Conservation (phyloP, 2,113 vertebrate genomes). For the Gobio gobio region DNA sequence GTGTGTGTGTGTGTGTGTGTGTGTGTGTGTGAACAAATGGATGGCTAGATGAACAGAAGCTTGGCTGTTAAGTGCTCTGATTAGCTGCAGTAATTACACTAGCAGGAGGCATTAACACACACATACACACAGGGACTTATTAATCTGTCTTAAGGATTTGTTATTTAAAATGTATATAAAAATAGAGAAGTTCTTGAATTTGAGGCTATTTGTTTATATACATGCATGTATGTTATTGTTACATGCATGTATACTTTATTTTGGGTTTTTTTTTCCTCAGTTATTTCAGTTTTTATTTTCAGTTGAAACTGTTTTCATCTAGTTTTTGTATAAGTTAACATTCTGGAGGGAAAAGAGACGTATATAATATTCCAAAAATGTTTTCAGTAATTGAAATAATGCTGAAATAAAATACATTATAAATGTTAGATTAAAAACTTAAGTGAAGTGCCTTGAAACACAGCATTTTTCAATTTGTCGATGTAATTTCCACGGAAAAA, state of each 20-base stretch:
- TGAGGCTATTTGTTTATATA: conserved; percentile 44
- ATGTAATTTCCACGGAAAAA: too few species aligned
- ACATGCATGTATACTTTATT: neutral
- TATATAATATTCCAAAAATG: too few species aligned
- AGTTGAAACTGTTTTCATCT: neutral
- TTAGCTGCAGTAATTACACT: conserved; percentile 80
- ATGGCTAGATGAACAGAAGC: conserved; percentile 73
- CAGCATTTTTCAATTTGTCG: too few species aligned
- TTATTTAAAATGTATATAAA: conserved; percentile 32
- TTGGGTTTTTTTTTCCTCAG: too few species aligned
- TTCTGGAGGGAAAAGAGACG: neutral
- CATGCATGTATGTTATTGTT: neutral
- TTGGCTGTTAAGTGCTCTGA: conserved; percentile 79
- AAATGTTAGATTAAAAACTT: neutral
- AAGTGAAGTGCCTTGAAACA: neutral
- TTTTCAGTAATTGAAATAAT: neutral
- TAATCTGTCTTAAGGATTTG: conserved; percentile 17
- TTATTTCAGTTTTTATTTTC: too few species aligned
- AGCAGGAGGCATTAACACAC: conserved; percentile 64
- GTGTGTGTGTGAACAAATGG: conserved; percentile 53
- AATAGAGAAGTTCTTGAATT: conserved; percentile 33
- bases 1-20: conserved; percentile 55
- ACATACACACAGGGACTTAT: conserved; percentile 1
- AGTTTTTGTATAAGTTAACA: neutral
- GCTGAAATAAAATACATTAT: neutral